Evolutionary conservation across 2,888 invertebrate species (phyloP).

Genomic region (Trachelus iudaicus): DNA sequence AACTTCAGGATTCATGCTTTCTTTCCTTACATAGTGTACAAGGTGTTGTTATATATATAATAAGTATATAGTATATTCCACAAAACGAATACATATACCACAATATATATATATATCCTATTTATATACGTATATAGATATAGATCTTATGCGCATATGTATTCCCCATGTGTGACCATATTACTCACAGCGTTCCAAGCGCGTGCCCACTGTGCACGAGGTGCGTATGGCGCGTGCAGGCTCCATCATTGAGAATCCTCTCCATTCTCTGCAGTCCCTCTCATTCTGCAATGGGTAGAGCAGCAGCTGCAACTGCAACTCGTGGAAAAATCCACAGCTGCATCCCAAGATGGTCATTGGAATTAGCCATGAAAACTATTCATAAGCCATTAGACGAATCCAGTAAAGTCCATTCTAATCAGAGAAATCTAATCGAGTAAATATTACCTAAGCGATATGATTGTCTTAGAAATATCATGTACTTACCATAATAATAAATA

Average conservation of each 20-base stretch:
- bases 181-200: not conserved
- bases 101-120: too few species aligned
- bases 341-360: not conserved
- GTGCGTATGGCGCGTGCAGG: not conserved
- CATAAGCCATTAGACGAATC: not conserved
- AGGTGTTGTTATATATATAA: not conserved
- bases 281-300: not conserved
- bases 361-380: not conserved
- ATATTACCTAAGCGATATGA: not conserved
- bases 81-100: too few species aligned
- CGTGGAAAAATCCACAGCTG: not conserved
- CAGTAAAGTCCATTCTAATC: not conserved
- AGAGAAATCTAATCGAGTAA: not conserved
- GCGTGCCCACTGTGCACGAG: not conserved
- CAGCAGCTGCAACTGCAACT: not conserved
- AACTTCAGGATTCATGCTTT: not conserved
- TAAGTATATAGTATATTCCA: not conserved
- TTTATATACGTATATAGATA: not conserved
- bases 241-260: not conserved
- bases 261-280: not conserved
- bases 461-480: not conserved
- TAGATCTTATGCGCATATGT: not conserved
- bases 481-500: not conserved
- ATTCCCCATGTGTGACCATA: not conserved
- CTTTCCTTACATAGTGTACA: not conserved